phyloP scores from a whole-genome alignment of 1,140 invertebrate species.

The Carcinoscorpius rotundicauda region DNA sequence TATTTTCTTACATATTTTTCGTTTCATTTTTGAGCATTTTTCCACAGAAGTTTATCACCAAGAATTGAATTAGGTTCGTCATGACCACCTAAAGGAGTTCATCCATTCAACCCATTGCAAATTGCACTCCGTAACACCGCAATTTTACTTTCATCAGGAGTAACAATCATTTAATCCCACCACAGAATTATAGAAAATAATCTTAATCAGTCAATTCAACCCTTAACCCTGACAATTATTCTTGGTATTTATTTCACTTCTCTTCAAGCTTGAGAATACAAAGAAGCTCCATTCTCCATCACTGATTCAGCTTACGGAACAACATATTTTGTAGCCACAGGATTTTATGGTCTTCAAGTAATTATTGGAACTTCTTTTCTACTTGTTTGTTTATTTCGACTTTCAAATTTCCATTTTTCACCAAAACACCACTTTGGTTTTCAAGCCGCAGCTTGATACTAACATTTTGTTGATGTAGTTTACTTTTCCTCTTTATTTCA shows the following conservation, averaged over 20 bases:
- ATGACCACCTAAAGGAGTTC: conserved; percentile 46
- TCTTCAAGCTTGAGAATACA: conserved; percentile 33
- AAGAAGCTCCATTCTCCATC: conserved; percentile 41
- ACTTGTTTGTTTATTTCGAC: conserved; percentile 40
- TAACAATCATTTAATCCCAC: conserved; percentile 44
- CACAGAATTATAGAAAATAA: conserved; percentile 42
- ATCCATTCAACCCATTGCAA: conserved; percentile 45
- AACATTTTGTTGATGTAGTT: conserved; percentile 59
- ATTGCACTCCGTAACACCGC: conserved; percentile 49
- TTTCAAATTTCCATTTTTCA: conserved; percentile 42
- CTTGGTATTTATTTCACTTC: conserved; percentile 42
- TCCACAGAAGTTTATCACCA: conserved; percentile 47
- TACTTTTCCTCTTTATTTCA: conserved; percentile 53
- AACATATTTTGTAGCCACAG: conserved; percentile 54
- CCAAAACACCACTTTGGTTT: conserved; percentile 50
- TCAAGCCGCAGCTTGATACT: conserved; percentile 55
- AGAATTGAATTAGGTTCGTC: conserved; percentile 43
- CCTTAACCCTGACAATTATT: conserved; percentile 40
- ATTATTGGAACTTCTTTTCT: conserved; percentile 52
- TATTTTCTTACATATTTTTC: conserved; percentile 39
- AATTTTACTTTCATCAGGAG: conserved; percentile 42
- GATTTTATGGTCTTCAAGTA: conserved; percentile 61
- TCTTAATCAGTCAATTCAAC: conserved; percentile 31
- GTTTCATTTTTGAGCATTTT: conserved; percentile 48
- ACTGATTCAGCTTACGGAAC: conserved; percentile 48